Percentiles rank a stretch among this genome's conserved stretches.
phyloP scores from a whole-genome alignment of 2,113 vertebrate genomes.

The Pithys albifrons region DNA sequence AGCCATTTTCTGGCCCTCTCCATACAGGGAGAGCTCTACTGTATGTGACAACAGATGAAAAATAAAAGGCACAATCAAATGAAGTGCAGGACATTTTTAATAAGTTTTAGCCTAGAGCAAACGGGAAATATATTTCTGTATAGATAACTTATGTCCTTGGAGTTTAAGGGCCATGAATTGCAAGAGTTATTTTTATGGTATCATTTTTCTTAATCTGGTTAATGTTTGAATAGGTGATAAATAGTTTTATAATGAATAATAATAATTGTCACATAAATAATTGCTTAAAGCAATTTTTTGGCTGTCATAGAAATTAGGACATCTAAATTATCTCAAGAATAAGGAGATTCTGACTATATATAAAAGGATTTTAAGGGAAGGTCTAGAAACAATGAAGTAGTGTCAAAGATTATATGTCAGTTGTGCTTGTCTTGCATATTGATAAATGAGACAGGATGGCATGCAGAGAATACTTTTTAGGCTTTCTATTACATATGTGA shows the following conservation, averaged over 20 bases:
- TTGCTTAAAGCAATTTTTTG: conserved; percentile 52
- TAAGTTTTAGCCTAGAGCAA: conserved; percentile 1
- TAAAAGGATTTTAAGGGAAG: conserved; percentile 14
- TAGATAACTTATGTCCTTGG: conserved; percentile 12
- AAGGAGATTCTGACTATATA: conserved; percentile 3
- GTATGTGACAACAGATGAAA: neutral
- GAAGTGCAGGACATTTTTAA: neutral
- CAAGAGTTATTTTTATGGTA: conserved; percentile 5
- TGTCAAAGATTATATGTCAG: neutral
- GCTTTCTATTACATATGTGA: neutral
- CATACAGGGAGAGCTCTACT: neutral
- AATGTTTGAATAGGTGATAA: conserved; percentile 49
- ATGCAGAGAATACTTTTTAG: neutral
- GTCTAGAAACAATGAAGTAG: neutral
- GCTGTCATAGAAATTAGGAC: conserved; percentile 35
- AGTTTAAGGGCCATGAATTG: conserved; percentile 7
- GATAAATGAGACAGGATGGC: neutral
- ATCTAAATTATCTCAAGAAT: conserved; percentile 33
- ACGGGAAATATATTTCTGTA: neutral
- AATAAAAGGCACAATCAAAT: neutral
- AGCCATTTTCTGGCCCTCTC: neutral
- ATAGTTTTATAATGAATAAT: conserved; percentile 52
- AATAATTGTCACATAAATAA: conserved; percentile 61
- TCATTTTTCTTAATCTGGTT: conserved; percentile 43
- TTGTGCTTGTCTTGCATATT: neutral